Conservation (phyloP, 2,888 invertebrate species). For the Sphaerolaimus hirsutus region DNA sequence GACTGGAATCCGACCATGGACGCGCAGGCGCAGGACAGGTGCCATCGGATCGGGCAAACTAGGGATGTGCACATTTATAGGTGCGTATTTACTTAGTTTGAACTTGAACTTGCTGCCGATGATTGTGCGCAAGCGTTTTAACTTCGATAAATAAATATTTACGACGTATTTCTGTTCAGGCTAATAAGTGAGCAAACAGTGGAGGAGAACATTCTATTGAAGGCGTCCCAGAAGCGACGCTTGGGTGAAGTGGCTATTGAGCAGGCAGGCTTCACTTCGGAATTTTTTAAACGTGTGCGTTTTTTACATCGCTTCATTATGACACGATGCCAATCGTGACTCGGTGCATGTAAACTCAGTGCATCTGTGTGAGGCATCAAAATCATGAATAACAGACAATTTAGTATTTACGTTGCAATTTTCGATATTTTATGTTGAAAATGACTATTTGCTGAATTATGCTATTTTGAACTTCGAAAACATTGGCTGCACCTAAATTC, state of each 20-base stretch:
- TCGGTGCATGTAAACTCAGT: no score
- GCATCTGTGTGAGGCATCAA: no score
- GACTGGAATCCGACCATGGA: constrained; percentile 99
- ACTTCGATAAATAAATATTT: constrained; percentile 2
- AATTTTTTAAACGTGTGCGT: constrained; percentile 78
- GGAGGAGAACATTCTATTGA: constrained; percentile 95
- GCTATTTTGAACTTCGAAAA: no score
- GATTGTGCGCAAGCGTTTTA: not conserved
- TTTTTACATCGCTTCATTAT: no score
- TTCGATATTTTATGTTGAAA: no score
- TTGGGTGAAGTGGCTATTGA: constrained; percentile 91
- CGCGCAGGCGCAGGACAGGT: constrained; percentile 56
- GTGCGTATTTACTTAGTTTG: constrained; percentile 19
- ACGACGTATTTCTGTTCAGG: constrained; percentile 32
- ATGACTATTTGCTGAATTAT: no score
- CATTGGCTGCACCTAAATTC: no score
- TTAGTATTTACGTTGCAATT: no score
- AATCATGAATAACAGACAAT: no score
- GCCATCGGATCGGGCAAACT: constrained; percentile 96
- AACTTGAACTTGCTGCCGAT: not conserved
- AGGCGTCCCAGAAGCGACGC: constrained; percentile 85
- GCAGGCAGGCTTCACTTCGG: constrained; percentile 90
- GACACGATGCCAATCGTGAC: no score
- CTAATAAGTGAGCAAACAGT: constrained; percentile 85
- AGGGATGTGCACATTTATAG: constrained; percentile 89